These are phyloP conservation scores for Chelidonichthys spinosus DNA, from an alignment of 2,797 vertebrate genomes.

Conservation along the genomic window DNA sequence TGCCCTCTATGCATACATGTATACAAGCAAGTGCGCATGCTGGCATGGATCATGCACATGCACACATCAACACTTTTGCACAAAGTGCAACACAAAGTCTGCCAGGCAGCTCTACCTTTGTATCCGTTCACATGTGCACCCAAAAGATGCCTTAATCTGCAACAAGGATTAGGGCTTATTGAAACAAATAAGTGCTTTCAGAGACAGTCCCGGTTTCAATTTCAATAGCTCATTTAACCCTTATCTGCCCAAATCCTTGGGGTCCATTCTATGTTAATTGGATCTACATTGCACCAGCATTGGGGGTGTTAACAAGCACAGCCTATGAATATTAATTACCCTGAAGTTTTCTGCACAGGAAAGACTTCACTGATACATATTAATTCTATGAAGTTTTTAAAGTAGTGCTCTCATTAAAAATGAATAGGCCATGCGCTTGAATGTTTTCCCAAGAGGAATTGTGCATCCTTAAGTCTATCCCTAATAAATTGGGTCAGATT, in stretches of 20 bases:
- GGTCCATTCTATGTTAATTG: slow-evolving; percentile 86
- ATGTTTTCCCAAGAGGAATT: slow-evolving; percentile 81
- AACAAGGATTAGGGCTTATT: slow-evolving; percentile 75
- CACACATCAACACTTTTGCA: slow-evolving; percentile 5
- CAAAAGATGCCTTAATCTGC: slow-evolving; percentile 70
- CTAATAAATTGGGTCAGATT: slow-evolving; percentile 85
- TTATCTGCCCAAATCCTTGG: slow-evolving; percentile 90
- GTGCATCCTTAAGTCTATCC: slow-evolving; percentile 83
- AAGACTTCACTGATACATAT: slow-evolving; percentile 91
- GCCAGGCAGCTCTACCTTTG: background rate
- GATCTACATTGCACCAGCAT: slow-evolving; percentile 89
- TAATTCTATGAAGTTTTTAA: slow-evolving; percentile 94
- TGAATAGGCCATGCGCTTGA: slow-evolving; percentile 84
- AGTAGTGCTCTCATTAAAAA: slow-evolving; percentile 89
- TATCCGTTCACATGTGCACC: slow-evolving; percentile 29
- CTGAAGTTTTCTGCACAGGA: slow-evolving; percentile 90
- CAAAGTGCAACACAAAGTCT: too few relatives aligned
- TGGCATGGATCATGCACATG: background rate
- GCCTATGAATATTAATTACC: slow-evolving; percentile 95
- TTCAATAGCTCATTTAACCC: slow-evolving; percentile 88
- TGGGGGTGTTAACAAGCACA: slow-evolving; percentile 92
- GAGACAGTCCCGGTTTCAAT: slow-evolving; percentile 84
- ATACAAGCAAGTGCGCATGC: slow-evolving; percentile 48
- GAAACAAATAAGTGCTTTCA: slow-evolving; percentile 88
- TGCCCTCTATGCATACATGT: slow-evolving; percentile 61